Evolutionary conservation across 2,888 invertebrate species (phyloP).

Genomic region (Eupithecia insigniata): DNA sequence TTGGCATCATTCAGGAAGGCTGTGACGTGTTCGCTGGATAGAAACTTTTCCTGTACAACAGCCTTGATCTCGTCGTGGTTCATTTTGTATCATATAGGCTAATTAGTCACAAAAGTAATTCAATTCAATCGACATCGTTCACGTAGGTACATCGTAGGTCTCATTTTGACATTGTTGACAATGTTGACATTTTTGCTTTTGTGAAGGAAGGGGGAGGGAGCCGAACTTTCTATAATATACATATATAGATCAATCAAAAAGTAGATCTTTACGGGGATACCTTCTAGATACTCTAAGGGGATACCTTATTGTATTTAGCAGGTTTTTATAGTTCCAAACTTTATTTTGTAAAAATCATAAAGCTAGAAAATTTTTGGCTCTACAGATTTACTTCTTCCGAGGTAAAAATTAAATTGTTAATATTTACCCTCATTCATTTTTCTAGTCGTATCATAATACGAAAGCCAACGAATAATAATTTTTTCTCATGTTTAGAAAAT

Average conservation of each 20-base stretch:
- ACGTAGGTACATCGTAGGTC: slow-evolving; percentile 37
- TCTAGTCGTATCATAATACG: too few species aligned
- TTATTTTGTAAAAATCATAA: too few species aligned
- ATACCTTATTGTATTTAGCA: too few species aligned
- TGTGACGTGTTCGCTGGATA: slow-evolving; percentile 77
- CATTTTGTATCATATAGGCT: slow-evolving; percentile 64
- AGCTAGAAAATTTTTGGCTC: too few species aligned
- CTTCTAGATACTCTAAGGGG: too few species aligned
- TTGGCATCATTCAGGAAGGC: slow-evolving; percentile 78
- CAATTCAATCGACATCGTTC: slow-evolving; percentile 47
- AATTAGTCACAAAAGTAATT: slow-evolving; percentile 34
- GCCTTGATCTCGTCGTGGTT: slow-evolving; percentile 79
- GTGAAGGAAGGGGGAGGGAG: background rate
- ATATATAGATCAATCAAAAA: too few species aligned
- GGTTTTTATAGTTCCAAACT: too few species aligned
- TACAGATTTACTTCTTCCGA: too few species aligned
- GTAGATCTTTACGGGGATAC: background rate
- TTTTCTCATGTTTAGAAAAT: too few species aligned
- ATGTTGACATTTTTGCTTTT: slow-evolving; percentile 37
- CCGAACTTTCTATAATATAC: background rate
- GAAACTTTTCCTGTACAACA: slow-evolving; percentile 80
- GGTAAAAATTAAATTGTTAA: too few species aligned
- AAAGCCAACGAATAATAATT: too few species aligned
- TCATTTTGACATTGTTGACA: slow-evolving; percentile 45
- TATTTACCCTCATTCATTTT: too few species aligned